Evolutionary conservation across 1,140 invertebrate genomes (phyloP).

Genomic region (Drusus annulatus): DNA sequence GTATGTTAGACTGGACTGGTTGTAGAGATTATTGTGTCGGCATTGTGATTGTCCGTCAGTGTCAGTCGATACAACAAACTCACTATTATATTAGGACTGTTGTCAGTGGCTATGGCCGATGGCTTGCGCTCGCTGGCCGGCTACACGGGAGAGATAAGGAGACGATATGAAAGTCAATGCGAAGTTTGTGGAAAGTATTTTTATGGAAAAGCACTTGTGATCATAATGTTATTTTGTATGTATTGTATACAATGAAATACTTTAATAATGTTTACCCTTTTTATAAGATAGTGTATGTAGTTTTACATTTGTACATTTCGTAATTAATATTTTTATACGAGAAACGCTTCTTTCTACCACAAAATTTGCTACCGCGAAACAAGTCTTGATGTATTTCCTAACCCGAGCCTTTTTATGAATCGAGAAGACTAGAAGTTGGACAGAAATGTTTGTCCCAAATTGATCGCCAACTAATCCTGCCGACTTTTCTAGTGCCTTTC

Average conservation of each 20-base stretch:
- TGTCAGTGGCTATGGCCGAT: neutral
- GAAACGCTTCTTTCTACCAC: constrained; percentile 51
- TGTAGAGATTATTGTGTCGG: too few relatives aligned
- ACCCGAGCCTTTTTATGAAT: neutral
- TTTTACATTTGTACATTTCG: constrained; percentile 54
- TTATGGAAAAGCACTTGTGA: constrained; percentile 59
- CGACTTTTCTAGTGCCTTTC: constrained; percentile 1
- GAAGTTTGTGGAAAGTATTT: constrained; percentile 53
- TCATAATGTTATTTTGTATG: constrained; percentile 60
- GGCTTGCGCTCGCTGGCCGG: too few relatives aligned
- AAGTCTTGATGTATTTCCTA: constrained; percentile 14
- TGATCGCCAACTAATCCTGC: neutral
- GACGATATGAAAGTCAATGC: neutral
- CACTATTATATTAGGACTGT: neutral
- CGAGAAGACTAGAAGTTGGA: neutral
- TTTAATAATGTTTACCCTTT: constrained; percentile 58
- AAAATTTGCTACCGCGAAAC: neutral
- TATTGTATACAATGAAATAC: constrained; percentile 59
- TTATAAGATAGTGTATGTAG: constrained; percentile 58
- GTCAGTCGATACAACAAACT: neutral
- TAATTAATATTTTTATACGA: constrained; percentile 58
- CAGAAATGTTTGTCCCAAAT: neutral
- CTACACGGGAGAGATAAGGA: constrained; percentile 1
- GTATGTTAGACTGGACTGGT: too few relatives aligned
- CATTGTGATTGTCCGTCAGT: too few relatives aligned